Evolutionary conservation across 1,140 invertebrate genomes (phyloP).

Genomic region (Thaumatotibia leucotreta): DNA sequence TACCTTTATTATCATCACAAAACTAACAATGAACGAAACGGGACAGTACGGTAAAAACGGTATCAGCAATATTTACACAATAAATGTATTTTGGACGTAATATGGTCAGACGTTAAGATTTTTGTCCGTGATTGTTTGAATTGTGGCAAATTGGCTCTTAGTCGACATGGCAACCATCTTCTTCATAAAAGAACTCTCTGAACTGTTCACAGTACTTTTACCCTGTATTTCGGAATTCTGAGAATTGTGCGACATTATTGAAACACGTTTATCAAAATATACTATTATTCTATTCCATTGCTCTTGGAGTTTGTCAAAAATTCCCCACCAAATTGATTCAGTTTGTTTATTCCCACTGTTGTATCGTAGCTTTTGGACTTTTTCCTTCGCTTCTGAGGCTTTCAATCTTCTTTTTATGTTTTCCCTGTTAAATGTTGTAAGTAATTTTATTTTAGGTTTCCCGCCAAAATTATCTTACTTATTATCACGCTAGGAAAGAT

Average conservation of each 20-base stretch:
- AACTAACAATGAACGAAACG: background rate
- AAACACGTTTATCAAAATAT: background rate
- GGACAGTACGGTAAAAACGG: background rate
- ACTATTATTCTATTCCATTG: background rate
- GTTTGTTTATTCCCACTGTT: background rate
- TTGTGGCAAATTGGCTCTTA: background rate
- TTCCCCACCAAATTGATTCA: background rate
- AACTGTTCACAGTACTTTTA: background rate
- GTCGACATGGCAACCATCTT: background rate
- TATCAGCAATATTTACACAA: background rate
- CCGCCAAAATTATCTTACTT: background rate
- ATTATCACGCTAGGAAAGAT: background rate
- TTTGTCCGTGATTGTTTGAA: background rate
- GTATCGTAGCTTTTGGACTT: background rate
- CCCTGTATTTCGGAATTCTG: background rate
- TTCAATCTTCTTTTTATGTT: background rate
- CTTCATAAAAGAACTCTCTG: background rate
- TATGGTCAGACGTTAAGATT: background rate
- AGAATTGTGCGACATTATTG: background rate
- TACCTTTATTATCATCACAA: background rate
- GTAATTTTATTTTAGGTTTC: background rate
- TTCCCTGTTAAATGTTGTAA: background rate
- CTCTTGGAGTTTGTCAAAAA: background rate
- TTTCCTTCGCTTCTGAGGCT: background rate
- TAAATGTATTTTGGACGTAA: background rate